Evolutionary conservation across 2,797 vertebrate species (phyloP).

Genomic region (Taenioides sp.): DNA sequence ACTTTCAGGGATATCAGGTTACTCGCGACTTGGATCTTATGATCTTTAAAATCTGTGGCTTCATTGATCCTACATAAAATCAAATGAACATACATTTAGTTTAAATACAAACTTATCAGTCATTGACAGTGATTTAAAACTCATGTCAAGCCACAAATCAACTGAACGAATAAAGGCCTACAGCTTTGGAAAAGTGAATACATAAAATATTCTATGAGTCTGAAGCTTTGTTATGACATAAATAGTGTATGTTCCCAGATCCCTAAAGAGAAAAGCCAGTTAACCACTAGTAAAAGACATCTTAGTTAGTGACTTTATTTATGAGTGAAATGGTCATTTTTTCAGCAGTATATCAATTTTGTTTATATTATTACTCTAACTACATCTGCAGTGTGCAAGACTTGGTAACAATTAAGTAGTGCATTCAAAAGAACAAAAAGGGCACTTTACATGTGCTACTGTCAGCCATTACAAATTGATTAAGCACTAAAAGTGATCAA

Average conservation of each 20-base stretch:
- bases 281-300: not conserved
- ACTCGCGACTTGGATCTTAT: constrained; percentile 85
- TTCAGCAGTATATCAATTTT: not conserved
- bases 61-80: constrained; percentile 77
- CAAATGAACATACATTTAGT: not conserved
- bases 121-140: too few species aligned
- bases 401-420: not conserved
- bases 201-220: not conserved
- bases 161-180: not conserved
- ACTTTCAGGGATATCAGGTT: constrained; percentile 91
- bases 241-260: not conserved
- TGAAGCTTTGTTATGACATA: not conserved
- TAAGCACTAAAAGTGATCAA: not conserved
- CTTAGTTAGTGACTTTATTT: not conserved
- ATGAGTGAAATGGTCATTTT: not conserved
- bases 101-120: not conserved
- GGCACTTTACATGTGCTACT: not conserved
- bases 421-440: not conserved
- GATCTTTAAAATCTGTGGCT: constrained; percentile 77
- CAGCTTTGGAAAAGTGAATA: too few species aligned
- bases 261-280: not conserved
- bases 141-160: not conserved
- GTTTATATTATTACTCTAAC: not conserved
- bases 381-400: not conserved
- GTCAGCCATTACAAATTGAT: not conserved